Evolutionary conservation across 2,113 vertebrate genomes (phyloP), one percentile per base, ranked within the genome.

Genomic region (Barbus barbus): DNA sequence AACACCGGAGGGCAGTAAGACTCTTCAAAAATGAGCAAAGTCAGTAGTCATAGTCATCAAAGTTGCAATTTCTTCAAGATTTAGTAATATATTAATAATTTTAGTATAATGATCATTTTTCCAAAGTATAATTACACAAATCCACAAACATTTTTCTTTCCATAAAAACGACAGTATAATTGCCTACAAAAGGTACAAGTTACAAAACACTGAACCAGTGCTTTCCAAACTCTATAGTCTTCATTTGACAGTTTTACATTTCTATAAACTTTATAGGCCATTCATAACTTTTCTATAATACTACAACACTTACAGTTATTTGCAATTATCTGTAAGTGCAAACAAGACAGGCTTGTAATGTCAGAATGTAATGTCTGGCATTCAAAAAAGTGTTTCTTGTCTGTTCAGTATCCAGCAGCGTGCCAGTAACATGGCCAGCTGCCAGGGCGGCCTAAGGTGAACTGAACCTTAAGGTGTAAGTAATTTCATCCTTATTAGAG

Each of bases 1-100:
- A 86, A 87, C 94, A 93, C 91, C 83, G 41, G 20, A 88, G 89
- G 91, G 91, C 92, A 92, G 89, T 56, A 51, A 38, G 56, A 31
- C 31, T 31, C 56, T 41, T 83, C 67, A 24, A 3, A 44, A 26
- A 38, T 41, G 20, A 26, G 4, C 20, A 12, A 72, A 44, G 36
- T 41, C 36, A 11, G 2, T 6, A 41, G 18, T 38, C 67, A 13
- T 38, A 71, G 0, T 8, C 65, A 69, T 71, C 36, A 38, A 69
- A 69, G 22, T 69, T 2, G 3, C 18, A 1, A 38, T 69, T 71
- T 4, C 61, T 31, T 69, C 31, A 69, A 69, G 9, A 38, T 69
- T 38, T 12, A 38, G 4, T 69, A 38, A 69, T 20, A 69, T 20
- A 69, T 12, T 20, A 33, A 26, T 63, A 28, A 16, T 8, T 22